phyloP scores from a whole-genome alignment of 2,888 invertebrate genomes.

The Himalopsyche kuldschensis region DNA sequence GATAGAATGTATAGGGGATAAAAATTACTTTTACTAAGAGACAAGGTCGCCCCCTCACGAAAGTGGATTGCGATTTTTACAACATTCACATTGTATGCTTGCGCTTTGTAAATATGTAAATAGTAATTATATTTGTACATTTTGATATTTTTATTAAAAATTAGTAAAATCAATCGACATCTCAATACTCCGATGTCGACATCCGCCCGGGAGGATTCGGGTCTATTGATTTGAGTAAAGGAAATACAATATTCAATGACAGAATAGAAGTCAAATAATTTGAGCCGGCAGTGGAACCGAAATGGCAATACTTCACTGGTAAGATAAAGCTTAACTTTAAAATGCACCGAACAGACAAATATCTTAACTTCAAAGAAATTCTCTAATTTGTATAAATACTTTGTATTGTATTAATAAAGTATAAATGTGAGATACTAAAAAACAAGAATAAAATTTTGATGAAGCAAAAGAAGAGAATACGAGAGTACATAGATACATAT shows the following conservation, averaged over 20 bases:
- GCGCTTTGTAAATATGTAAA: neutral
- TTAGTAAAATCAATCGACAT: neutral
- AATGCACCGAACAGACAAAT: neutral
- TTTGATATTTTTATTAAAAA: slow-evolving; percentile 1
- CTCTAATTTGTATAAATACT: neutral
- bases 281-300: neutral
- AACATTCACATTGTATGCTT: neutral
- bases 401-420: slow-evolving; percentile 15
- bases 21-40: neutral
- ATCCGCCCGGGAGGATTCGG: neutral
- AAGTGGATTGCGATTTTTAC: neutral
- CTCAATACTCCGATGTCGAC: neutral
- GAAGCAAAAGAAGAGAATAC: slow-evolving; percentile 37
- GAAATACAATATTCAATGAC: neutral
- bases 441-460: slow-evolving; percentile 37
- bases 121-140: neutral
- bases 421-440: slow-evolving; percentile 22
- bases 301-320: neutral
- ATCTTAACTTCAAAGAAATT: neutral
- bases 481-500: slow-evolving; percentile 36
- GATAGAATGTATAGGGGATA: neutral
- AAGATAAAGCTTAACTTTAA: neutral
- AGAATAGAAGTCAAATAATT: neutral
- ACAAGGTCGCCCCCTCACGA: neutral
- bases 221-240: neutral